phyloP scores from a whole-genome alignment of 1,140 invertebrate genomes.

The Dufourea novaeangliae region DNA sequence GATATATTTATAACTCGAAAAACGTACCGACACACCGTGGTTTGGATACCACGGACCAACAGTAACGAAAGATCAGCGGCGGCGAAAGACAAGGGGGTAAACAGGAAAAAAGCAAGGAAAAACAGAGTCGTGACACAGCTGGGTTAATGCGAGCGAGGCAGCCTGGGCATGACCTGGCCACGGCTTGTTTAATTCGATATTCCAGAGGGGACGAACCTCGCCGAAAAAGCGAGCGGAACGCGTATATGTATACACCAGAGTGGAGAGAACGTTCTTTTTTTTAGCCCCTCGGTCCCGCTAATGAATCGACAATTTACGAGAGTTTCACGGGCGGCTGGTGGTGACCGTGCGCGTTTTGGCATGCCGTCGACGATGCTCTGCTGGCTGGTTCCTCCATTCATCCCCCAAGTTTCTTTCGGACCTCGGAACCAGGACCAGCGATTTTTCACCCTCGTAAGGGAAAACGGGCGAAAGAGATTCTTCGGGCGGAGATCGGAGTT shows the following conservation, averaged over 20 bases:
- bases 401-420: conserved; percentile 19
- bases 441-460: conserved; percentile 14
- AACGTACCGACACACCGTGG: no score
- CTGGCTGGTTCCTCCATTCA: conserved; percentile 13
- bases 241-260: no score
- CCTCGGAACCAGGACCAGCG: neutral
- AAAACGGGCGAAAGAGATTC: no score
- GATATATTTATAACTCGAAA: no score
- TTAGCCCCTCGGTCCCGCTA: conserved; percentile 58
- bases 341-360: conserved; percentile 21
- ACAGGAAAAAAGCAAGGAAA: neutral
- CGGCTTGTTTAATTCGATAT: conserved; percentile 70
- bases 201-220: conserved; percentile 38
- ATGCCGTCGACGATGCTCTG: conserved; percentile 4
- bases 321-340: conserved; percentile 67
- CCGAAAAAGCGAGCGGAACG: conserved; percentile 47
- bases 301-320: conserved; percentile 75
- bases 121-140: conserved; percentile 5
- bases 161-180: conserved; percentile 48
- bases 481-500: neutral
- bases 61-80: neutral
- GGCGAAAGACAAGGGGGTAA: neutral
- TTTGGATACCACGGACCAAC: neutral
- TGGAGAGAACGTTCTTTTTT: conserved; percentile 59
- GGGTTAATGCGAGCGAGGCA: conserved; percentile 18